Conservation (phyloP, 2,888 invertebrate genomes). For the Nomada ferruginata region DNA sequence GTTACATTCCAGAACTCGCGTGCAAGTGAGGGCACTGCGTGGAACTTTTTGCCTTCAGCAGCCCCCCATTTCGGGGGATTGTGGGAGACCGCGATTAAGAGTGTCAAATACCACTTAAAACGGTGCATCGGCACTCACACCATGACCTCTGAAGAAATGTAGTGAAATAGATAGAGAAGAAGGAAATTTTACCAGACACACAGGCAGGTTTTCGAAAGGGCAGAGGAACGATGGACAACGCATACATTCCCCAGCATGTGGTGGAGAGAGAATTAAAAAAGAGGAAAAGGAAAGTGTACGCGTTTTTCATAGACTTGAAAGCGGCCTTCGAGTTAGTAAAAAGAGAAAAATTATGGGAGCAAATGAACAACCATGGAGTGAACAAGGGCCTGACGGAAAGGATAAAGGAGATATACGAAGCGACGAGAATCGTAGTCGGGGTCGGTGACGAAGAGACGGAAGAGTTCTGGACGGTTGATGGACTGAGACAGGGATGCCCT, state of each 20-base stretch:
- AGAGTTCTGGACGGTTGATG: no score
- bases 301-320: background rate
- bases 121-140: no score
- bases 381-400: background rate
- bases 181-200: background rate
- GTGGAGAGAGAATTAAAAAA: background rate
- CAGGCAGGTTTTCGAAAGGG: constrained; percentile 11
- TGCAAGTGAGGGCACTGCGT: no score
- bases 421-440: no score
- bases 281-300: background rate
- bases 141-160: no score
- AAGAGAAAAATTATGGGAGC: background rate
- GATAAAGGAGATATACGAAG: background rate
- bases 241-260: background rate
- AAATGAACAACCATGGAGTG: background rate
- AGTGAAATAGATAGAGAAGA: background rate
- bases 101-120: no score
- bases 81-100: no score
- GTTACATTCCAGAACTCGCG: no score
- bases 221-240: constrained; percentile 1
- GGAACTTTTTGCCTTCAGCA: no score
- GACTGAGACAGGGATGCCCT: no score
- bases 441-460: no score
- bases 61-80: no score
- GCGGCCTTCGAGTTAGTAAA: background rate